Percentiles rank a stretch among this genome's conserved stretches.
phyloP scores from a whole-genome alignment of 2,113 vertebrate genomes.

The Origma solitaria region DNA sequence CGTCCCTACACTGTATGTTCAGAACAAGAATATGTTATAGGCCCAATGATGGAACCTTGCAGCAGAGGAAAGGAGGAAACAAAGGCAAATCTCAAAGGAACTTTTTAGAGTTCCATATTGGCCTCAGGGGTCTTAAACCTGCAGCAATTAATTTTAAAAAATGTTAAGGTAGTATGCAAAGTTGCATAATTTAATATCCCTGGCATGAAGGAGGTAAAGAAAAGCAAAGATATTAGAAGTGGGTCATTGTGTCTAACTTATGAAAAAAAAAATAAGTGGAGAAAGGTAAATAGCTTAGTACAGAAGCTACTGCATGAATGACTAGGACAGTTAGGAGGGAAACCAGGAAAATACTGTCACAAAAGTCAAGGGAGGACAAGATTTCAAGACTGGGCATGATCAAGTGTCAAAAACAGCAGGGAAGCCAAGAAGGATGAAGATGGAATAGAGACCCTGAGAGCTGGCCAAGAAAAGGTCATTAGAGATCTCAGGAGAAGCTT shows the following conservation, averaged over 20 bases:
- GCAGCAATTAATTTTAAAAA: not conserved
- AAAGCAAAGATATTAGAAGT: not conserved
- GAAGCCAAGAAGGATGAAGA: conserved; percentile 61
- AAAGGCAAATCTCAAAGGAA: not conserved
- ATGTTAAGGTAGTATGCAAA: not conserved
- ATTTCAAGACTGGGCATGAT: conserved; percentile 52
- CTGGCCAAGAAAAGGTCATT: conserved; percentile 52
- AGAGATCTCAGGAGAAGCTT: not conserved
- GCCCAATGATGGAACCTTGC: not conserved
- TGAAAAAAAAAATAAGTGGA: rapidly evolving
- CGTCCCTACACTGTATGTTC: not conserved
- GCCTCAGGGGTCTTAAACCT: not conserved
- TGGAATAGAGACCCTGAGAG: conserved; percentile 42
- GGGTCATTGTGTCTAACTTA: not conserved
- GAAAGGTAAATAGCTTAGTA: not conserved
- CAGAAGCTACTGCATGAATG: not conserved
- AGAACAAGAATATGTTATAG: not conserved
- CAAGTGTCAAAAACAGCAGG: conserved; percentile 61
- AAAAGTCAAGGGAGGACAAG: conserved; percentile 55
- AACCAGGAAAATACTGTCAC: conserved; percentile 22
- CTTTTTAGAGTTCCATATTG: not conserved
- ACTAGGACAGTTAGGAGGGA: not conserved
- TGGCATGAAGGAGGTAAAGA: not conserved
- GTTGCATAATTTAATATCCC: not conserved
- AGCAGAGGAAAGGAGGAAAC: not conserved